Evolutionary conservation across 23 tunicate species (phyloP).

Genomic region (Phallusia fumigata): DNA sequence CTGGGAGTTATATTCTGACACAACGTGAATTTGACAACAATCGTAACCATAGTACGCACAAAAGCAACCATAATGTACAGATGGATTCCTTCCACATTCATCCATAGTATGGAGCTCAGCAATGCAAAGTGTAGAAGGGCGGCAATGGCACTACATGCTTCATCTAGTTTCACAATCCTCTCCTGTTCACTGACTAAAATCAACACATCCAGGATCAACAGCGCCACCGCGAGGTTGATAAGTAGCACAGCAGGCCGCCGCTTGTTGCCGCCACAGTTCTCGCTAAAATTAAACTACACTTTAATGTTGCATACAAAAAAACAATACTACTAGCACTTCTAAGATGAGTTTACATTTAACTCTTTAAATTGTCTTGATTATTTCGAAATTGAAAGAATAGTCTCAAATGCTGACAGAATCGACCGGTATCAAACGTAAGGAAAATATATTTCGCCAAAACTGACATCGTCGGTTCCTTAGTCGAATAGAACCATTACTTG

Average conservation of each 20-base stretch:
- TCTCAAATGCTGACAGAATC: no score
- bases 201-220: not conserved
- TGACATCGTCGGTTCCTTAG: no score
- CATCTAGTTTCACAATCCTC: not conserved
- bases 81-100: constrained; percentile 6
- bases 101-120: not conserved
- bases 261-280: not conserved
- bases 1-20: no score
- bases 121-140: not conserved
- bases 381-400: no score
- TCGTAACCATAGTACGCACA: no score
- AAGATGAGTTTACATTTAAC: no score
- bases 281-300: not conserved
- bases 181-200: not conserved
- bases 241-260: not conserved
- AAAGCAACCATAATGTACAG: not conserved
- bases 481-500: no score
- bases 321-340: no score
- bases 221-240: constrained; percentile 1
- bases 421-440: no score
- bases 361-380: no score
- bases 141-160: not conserved
- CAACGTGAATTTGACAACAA: no score
- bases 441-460: no score
- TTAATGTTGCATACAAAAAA: not conserved